Conservation (phyloP, 2,888 invertebrate genomes). For the Dorcus hopei region DNA sequence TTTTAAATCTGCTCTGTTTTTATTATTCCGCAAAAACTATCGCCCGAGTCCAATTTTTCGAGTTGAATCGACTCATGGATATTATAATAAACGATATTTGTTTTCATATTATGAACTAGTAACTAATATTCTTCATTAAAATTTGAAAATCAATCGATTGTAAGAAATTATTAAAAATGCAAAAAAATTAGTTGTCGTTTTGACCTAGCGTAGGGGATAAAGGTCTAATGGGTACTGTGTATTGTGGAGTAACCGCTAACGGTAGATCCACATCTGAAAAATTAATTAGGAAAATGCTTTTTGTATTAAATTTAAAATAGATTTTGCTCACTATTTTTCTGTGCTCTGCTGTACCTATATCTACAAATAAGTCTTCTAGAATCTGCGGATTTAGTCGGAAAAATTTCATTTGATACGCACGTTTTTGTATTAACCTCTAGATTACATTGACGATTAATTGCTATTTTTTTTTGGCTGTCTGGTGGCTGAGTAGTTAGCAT, state of each 20-base stretch:
- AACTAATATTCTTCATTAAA: too few species aligned
- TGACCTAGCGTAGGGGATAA: slow-evolving; percentile 9
- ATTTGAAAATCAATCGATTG: too few species aligned
- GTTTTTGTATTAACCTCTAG: background rate
- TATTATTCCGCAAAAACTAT: too few species aligned
- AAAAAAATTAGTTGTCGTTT: too few species aligned
- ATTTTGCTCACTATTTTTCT: background rate
- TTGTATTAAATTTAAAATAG: background rate
- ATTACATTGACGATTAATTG: background rate
- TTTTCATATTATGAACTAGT: too few species aligned
- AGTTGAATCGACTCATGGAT: too few species aligned
- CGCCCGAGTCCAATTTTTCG: too few species aligned
- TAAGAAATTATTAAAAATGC: too few species aligned
- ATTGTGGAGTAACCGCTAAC: slow-evolving; percentile 15
- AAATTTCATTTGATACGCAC: background rate
- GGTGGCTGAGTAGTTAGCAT: too few species aligned
- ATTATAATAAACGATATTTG: too few species aligned
- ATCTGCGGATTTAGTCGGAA: background rate
- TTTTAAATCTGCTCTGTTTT: too few species aligned
- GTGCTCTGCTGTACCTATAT: background rate
- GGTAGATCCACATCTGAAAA: slow-evolving; percentile 6
- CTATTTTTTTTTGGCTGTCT: too few species aligned
- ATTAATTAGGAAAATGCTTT: background rate
- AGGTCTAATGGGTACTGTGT: slow-evolving; percentile 14
- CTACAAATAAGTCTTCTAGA: background rate